phyloP scores from a whole-genome alignment of 2,797 vertebrate genomes.

The Moxostoma hubbsi region DNA sequence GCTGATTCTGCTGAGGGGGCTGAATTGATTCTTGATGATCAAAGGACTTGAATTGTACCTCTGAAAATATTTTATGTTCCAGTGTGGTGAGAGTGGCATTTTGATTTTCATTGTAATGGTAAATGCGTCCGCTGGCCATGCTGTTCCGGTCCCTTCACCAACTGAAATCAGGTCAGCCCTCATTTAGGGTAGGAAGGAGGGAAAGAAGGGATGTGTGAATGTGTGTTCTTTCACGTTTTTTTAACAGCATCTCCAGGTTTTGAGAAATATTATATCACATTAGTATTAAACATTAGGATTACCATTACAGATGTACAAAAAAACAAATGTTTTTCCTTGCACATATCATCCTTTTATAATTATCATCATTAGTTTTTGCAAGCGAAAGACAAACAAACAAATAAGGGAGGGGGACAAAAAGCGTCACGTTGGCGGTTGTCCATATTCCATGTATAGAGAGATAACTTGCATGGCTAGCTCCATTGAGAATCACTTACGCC shows the following conservation, averaged over 20 bases:
- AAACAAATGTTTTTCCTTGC: neutral
- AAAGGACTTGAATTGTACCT: constrained; percentile 72
- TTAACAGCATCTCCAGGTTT: neutral
- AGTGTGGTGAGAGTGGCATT: constrained; percentile 76
- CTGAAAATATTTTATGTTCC: constrained; percentile 56
- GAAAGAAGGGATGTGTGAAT: neutral
- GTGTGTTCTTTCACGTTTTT: neutral
- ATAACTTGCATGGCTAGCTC: constrained; percentile 32
- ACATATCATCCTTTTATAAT: constrained; percentile 11
- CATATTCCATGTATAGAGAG: constrained; percentile 32
- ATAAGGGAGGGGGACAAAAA: neutral
- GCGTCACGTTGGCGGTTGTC: neutral
- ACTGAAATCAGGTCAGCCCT: constrained; percentile 59
- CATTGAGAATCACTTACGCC: constrained; percentile 30
- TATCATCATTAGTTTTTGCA: neutral
- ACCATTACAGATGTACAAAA: neutral
- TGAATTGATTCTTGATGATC: constrained; percentile 73
- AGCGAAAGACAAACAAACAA: constrained; percentile 9
- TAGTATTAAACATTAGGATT: neutral
- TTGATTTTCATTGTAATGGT: neutral
- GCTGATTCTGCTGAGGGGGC: constrained; percentile 34
- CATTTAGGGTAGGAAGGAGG: neutral
- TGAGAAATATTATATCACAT: neutral
- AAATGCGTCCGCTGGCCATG: constrained; percentile 49
- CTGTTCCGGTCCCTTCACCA: constrained; percentile 68